Conservation (phyloP, 2,888 invertebrate genomes). For the Metalampra italica region DNA sequence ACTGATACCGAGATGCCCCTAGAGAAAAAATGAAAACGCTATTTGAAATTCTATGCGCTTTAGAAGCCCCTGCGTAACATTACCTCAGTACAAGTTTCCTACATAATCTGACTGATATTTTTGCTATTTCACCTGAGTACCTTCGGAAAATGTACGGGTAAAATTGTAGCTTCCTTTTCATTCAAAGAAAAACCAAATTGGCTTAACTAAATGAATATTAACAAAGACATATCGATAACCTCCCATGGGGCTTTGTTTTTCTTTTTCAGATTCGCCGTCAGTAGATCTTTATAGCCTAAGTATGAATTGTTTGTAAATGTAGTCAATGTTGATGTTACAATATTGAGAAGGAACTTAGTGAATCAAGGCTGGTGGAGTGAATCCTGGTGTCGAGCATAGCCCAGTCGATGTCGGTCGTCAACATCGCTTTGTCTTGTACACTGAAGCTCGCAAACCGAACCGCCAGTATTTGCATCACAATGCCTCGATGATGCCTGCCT, state of each 20-base stretch:
- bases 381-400: conserved; percentile 58
- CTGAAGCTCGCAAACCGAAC: conserved; percentile 66
- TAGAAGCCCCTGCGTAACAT: conserved; percentile 57
- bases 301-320: too few relatives aligned
- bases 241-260: too few relatives aligned
- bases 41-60: conserved; percentile 75
- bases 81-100: conserved; percentile 5
- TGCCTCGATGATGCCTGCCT: conserved; percentile 61
- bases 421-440: conserved; percentile 72
- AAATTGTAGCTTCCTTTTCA: not conserved
- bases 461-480: conserved; percentile 74
- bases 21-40: conserved; percentile 71
- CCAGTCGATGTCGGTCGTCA: conserved; percentile 67
- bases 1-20: conserved; percentile 68
- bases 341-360: not conserved
- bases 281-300: too few relatives aligned
- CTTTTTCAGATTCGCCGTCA: too few relatives aligned
- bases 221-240: too few relatives aligned
- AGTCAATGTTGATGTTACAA: not conserved
- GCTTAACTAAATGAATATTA: too few relatives aligned
- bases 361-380: conserved; percentile 36
- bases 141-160: not conserved
- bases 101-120: not conserved
- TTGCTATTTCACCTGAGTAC: not conserved
- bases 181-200: too few relatives aligned